These are phyloP conservation scores for Choloepus hoffmanni DNA, from an alignment of 2,113 vertebrate species.

Conservation along the genomic window DNA sequence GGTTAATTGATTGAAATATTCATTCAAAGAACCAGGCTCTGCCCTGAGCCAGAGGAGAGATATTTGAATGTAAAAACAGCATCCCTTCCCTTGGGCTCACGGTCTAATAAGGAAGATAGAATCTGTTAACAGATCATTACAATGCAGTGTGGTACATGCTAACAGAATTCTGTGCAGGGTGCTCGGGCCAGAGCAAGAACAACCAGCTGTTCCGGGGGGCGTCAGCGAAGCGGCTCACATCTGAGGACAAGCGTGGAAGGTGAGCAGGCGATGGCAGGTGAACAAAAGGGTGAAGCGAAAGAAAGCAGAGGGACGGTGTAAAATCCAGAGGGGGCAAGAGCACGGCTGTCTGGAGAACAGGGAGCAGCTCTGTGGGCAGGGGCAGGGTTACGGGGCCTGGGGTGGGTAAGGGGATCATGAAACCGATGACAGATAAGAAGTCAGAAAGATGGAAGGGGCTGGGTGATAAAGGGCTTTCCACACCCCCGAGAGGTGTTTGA, in stretches of 20 bases:
- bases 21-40: background rate
- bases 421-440: background rate
- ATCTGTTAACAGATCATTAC: background rate
- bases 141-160: background rate
- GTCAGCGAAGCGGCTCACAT: background rate
- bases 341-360: background rate
- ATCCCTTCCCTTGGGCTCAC: background rate
- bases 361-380: background rate
- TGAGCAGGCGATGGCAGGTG: background rate
- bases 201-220: background rate
- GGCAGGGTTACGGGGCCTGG: background rate
- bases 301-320: background rate
- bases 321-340: background rate
- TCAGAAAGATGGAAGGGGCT: background rate
- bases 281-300: background rate
- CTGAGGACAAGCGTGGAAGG: background rate
- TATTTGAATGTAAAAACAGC: background rate
- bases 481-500: background rate
- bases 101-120: background rate
- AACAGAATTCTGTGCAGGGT: fast-evolving
- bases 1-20: background rate
- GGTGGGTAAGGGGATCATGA: background rate
- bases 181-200: background rate
- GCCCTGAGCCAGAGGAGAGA: background rate
- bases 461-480: background rate